Percentiles rank a stretch among this genome's conserved stretches.
phyloP scores from a whole-genome alignment of 2,888 invertebrate species.

The Baronia brevicornis region DNA sequence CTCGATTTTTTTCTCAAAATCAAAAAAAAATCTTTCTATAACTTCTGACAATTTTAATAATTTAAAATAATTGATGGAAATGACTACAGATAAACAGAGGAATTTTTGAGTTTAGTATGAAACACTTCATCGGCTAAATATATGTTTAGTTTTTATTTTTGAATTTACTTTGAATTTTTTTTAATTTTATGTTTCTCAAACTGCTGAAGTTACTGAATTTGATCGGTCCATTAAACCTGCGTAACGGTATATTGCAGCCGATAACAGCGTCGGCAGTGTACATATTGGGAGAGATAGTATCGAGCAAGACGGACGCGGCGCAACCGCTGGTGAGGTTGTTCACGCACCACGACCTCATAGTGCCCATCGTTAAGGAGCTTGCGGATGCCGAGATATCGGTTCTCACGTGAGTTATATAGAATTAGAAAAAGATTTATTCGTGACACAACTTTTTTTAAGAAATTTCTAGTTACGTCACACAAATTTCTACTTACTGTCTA shows the following conservation, averaged over 20 bases:
- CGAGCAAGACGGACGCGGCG: constrained; percentile 91
- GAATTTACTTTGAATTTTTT: not conserved
- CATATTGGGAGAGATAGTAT: constrained; percentile 89
- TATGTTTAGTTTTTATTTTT: no score
- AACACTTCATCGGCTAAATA: no score
- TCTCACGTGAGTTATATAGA: constrained; percentile 80
- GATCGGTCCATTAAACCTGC: constrained; percentile 16
- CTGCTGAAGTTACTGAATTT: not conserved
- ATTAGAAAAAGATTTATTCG: constrained; percentile 8
- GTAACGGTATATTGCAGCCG: no score
- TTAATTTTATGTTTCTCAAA: not conserved
- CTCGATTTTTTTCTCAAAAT: no score
- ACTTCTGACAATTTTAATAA: no score
- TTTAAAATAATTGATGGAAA: no score
- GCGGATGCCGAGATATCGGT: constrained; percentile 93
- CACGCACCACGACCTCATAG: constrained; percentile 89
- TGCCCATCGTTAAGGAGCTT: constrained; percentile 87
- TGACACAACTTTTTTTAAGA: no score
- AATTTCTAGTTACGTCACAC: no score
- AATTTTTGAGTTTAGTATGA: no score
- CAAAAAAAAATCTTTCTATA: no score
- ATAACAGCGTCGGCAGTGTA: constrained; percentile 88
- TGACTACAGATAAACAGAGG: no score
- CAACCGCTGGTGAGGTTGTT: constrained; percentile 91
- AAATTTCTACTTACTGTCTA: no score